These are phyloP conservation scores for Poecilia gillii DNA, from an alignment of 2,797 vertebrate genomes.

Conservation along the genomic window DNA sequence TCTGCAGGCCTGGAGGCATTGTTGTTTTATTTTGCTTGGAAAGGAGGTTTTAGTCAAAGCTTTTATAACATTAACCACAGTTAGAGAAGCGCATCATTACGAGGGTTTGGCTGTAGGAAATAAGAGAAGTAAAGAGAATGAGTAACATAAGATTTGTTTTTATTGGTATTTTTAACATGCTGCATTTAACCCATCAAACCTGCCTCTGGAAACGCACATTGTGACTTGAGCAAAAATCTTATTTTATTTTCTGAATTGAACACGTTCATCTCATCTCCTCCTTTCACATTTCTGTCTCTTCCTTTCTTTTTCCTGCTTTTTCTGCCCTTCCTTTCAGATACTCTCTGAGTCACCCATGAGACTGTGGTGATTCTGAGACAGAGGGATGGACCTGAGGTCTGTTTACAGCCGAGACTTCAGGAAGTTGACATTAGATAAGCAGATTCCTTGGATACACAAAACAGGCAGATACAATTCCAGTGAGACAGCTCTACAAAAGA, in stretches of 20 bases:
- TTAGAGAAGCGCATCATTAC: constrained; percentile 61
- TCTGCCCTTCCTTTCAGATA: constrained; percentile 60
- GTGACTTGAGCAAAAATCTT: constrained; percentile 22
- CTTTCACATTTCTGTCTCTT: constrained; percentile 33
- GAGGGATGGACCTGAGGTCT: constrained; percentile 56
- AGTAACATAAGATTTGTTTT: constrained; percentile 32
- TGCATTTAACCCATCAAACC: constrained; percentile 22
- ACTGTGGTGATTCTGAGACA: constrained; percentile 50
- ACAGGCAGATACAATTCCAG: constrained; percentile 70
- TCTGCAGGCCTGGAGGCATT: constrained; percentile 62
- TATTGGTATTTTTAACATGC: constrained; percentile 34
- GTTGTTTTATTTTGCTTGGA: constrained; percentile 78
- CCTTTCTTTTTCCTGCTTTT: constrained; percentile 52
- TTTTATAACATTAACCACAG: constrained; percentile 76
- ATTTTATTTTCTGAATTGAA: constrained; percentile 31
- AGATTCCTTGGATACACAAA: constrained; percentile 72
- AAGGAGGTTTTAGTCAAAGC: constrained; percentile 45
- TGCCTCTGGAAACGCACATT: constrained; percentile 35
- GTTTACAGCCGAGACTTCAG: constrained; percentile 74
- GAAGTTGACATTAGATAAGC: constrained; percentile 79
- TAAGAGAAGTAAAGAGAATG: constrained; percentile 3
- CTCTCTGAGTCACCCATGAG: constrained; percentile 65
- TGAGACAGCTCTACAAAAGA: constrained; percentile 46
- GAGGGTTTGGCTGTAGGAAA: constrained; percentile 1
- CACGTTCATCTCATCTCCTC: constrained; percentile 36